These are phyloP conservation scores for Trichoplusia ni DNA, from an alignment of 1,140 invertebrate species.

Conservation along the genomic window DNA sequence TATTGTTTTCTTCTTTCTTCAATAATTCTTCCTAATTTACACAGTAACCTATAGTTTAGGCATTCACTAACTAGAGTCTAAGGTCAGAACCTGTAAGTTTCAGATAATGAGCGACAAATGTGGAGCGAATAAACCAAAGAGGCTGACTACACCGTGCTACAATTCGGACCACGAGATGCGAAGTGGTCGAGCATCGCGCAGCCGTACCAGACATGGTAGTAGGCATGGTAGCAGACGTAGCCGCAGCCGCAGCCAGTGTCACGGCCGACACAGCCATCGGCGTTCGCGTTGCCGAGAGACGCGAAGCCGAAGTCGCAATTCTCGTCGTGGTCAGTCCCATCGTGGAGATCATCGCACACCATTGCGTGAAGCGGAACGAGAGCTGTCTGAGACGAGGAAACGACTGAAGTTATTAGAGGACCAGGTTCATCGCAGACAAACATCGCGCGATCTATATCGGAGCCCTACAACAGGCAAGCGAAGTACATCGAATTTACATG, in stretches of 20 bases:
- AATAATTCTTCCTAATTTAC: too few relatives aligned
- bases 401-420: neutral
- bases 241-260: neutral
- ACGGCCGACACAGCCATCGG: neutral
- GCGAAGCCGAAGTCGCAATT: neutral
- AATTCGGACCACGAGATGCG: neutral
- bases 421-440: neutral
- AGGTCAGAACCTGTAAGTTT: neutral
- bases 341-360: conserved; percentile 1
- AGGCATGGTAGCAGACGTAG: neutral
- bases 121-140: neutral
- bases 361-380: neutral
- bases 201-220: neutral
- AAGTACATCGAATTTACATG: neutral
- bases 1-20: too few relatives aligned
- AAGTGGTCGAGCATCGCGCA: neutral
- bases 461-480: neutral
- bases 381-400: neutral
- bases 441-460: neutral
- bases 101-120: neutral
- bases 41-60: too few relatives aligned
- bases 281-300: neutral
- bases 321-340: neutral
- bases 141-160: neutral
- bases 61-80: neutral